Conservation (phyloP, 2,113 vertebrate species). For the Triplophysa tibetana region DNA sequence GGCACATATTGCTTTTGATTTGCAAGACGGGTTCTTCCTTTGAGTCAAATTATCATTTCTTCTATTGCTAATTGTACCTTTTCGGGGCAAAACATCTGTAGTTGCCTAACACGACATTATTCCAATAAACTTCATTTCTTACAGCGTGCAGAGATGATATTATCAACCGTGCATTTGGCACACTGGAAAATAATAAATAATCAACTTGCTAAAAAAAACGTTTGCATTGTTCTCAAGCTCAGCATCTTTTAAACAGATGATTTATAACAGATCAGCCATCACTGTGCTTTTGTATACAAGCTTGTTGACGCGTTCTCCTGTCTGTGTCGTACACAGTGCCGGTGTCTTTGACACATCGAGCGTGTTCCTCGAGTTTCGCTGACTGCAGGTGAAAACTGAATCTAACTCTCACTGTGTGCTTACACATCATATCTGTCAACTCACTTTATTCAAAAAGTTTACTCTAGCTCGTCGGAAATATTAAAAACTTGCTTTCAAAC, state of each 20-base stretch:
- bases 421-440: conserved; percentile 2
- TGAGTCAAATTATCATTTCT: no score
- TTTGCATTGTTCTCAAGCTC: neutral
- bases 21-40: no score
- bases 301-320: neutral
- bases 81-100: no score
- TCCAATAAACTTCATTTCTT: no score
- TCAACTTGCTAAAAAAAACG: no score
- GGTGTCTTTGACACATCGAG: neutral
- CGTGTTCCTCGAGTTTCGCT: neutral
- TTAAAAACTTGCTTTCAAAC: neutral
- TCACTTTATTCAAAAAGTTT: neutral
- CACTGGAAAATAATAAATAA: no score
- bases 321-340: neutral
- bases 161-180: no score
- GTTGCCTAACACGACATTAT: no score
- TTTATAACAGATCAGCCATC: neutral
- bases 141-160: no score
- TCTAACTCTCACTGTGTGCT: neutral
- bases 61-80: no score
- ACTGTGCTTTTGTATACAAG: neutral
- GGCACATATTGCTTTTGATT: no score
- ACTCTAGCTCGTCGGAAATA: neutral
- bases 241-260: neutral
- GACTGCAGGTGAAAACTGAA: conserved; percentile 1